Evolutionary conservation across 2,888 invertebrate species (phyloP), one percentile per base, ranked within the genome.

Genomic region (Orthonevra nobilis): DNA sequence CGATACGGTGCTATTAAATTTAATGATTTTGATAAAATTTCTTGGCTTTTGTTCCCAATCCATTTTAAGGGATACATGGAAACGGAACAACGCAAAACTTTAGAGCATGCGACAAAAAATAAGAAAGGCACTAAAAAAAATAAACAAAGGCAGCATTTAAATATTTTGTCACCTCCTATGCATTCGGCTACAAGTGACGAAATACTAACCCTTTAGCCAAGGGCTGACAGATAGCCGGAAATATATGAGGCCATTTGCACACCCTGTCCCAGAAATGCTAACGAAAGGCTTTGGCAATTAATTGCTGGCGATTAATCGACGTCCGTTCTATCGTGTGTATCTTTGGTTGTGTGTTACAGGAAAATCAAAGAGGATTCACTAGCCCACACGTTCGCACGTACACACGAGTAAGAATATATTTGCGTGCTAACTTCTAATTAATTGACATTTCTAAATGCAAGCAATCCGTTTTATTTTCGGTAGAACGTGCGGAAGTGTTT

Each of bases 381-480:
- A 63, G 32, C 34, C 61, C 52, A 52, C 42, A 64, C 50, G 44
- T 34, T 44, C 34, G 48, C 56, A 77, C 40, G 50, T 70, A n/a
- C n/a, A n/a, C n/a, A n/a, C n/a, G n/a, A n/a, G n/a, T n/a, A n/a
- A n/a, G n/a, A n/a, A n/a, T n/a, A n/a, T n/a, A 69, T 70, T 70
- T 70, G 75, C 75, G 75, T 77, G 75, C 44, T 44, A 44, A 52
- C 38, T 64, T 58, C 64, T 70, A 77, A 77, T 77, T 77, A 77
- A 77, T 77, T 64, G 70, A 58, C 64, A 64, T 52, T 63, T 70
- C 70, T 70, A 63, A 63, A 63, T 70, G 52, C 20, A 52, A 58
- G 52, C 63, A 70, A 58, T 64, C 44, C 32, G 58, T 70, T 70
- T 77, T 46, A 46, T 64, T 70, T 64, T 58, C 38, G 56, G 50